These are phyloP conservation scores for Jordanella pulchra DNA, from an alignment of 2,797 vertebrate genomes.

Conservation along the genomic window DNA sequence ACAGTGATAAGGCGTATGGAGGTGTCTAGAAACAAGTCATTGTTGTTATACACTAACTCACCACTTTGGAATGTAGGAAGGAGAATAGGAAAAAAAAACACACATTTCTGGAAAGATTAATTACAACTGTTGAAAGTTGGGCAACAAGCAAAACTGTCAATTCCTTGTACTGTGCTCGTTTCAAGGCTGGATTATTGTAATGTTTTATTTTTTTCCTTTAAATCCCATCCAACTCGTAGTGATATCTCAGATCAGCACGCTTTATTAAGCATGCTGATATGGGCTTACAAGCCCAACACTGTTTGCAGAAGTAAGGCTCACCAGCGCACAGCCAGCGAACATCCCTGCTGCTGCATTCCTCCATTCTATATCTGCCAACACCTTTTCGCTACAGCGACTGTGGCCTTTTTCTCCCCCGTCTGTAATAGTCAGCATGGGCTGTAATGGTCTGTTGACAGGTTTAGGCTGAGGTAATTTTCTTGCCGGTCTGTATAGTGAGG, in stretches of 20 bases:
- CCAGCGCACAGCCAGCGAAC: slow-evolving; percentile 64
- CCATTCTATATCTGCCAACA: slow-evolving; percentile 82
- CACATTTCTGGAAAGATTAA: slow-evolving; percentile 61
- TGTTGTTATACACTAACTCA: slow-evolving; percentile 69
- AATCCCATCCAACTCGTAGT: slow-evolving; percentile 46
- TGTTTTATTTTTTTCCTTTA: slow-evolving; percentile 13
- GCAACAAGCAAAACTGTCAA: slow-evolving; percentile 42
- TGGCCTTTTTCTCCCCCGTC: slow-evolving; percentile 67
- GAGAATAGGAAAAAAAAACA: slow-evolving; percentile 42
- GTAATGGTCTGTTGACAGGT: slow-evolving; percentile 85
- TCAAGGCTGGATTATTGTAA: slow-evolving; percentile 38
- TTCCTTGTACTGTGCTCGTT: slow-evolving; percentile 16
- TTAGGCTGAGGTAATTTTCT: slow-evolving; percentile 83
- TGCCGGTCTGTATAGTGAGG: slow-evolving; percentile 73
- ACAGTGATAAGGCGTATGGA: slow-evolving; percentile 51
- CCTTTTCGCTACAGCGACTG: slow-evolving; percentile 80
- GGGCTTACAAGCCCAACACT: slow-evolving; percentile 59
- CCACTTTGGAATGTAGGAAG: slow-evolving; percentile 52
- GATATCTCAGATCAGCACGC: slow-evolving; percentile 63
- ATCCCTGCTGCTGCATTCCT: slow-evolving; percentile 78
- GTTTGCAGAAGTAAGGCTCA: slow-evolving; percentile 66
- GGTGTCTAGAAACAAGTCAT: slow-evolving; percentile 27
- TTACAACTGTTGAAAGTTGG: slow-evolving; percentile 41
- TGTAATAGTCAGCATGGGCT: slow-evolving; percentile 78
- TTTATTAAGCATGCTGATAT: slow-evolving; percentile 75